A percentile compares a stretch with the other conserved stretches of the same genome.
Evolutionary conservation across 2,797 vertebrate genomes (phyloP).

Genomic region (Novumbra hubbsi): DNA sequence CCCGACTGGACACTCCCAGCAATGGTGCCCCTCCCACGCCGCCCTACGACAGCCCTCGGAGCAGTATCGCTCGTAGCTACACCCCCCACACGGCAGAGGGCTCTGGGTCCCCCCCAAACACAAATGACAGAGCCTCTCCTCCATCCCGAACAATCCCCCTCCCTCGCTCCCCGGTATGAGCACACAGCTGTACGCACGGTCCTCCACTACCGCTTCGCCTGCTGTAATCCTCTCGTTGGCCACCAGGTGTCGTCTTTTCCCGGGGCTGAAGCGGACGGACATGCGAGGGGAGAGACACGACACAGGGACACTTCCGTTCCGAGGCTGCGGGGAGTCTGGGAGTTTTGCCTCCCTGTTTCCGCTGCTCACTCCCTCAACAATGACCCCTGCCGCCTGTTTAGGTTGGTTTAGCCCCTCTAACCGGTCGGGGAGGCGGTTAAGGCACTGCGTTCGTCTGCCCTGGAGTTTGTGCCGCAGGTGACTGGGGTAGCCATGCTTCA

Average conservation of each 20-base stretch:
- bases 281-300: conserved; percentile 65
- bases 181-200: conserved; percentile 86
- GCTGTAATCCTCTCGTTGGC: conserved; percentile 73
- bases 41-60: conserved; percentile 71
- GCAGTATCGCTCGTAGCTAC: conserved; percentile 88
- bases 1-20: conserved; percentile 82
- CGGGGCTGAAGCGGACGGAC: conserved; percentile 64
- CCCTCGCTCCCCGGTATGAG: conserved; percentile 70
- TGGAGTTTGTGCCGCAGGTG: conserved; percentile 81
- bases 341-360: conserved; percentile 31
- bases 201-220: conserved; percentile 81
- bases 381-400: conserved; percentile 10
- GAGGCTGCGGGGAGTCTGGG: conserved; percentile 25
- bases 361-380: conserved; percentile 1
- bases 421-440: conserved; percentile 58
- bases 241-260: conserved; percentile 85
- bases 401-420: conserved; percentile 24
- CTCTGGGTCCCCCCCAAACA: conserved; percentile 77
- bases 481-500: conserved; percentile 80
- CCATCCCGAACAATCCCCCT: conserved; percentile 50
- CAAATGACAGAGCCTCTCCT: conserved; percentile 82
- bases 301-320: conserved; percentile 32
- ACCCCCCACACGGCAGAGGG: conserved; percentile 78
- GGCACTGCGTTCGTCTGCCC: conserved; percentile 76
- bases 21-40: conserved; percentile 86